Conservation (phyloP, 2,113 vertebrate genomes). For the Tylochromis polylepis region DNA sequence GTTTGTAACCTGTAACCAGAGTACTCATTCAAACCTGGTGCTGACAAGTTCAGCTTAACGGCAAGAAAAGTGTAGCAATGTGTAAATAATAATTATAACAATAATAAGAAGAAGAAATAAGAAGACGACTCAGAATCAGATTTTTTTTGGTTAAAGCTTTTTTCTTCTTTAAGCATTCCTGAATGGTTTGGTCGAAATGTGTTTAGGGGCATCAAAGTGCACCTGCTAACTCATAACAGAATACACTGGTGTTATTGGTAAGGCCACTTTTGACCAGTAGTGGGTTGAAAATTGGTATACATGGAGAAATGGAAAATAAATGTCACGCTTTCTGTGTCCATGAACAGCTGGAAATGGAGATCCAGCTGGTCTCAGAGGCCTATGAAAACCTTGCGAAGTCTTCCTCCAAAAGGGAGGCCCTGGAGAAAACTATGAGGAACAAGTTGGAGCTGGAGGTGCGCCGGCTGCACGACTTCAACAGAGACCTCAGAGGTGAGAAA, state of each 20-base stretch:
- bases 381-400: slow-evolving; percentile 97
- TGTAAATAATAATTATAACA: background rate
- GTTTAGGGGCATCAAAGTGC: background rate
- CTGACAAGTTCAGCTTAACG: background rate
- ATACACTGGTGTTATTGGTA: background rate
- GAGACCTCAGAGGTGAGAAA: slow-evolving; percentile 89
- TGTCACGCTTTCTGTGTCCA: background rate
- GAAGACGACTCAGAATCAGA: background rate
- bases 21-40: background rate
- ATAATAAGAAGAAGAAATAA: background rate
- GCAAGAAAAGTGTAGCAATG: accelerated
- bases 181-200: background rate
- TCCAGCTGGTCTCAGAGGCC: slow-evolving; percentile 92
- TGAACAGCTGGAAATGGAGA: slow-evolving; percentile 91
- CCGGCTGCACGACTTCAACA: slow-evolving; percentile 96
- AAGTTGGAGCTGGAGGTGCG: slow-evolving; percentile 96
- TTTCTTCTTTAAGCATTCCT: background rate
- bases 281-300: too few species aligned
- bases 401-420: slow-evolving; percentile 89
- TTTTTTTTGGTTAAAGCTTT: background rate
- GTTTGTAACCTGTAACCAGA: background rate
- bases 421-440: slow-evolving; percentile 98
- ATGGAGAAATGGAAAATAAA: background rate
- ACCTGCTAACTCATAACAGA: background rate
- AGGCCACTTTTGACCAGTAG: background rate